phyloP scores from a whole-genome alignment of 1,140 invertebrate genomes.

The Leguminivora glycinivorella region DNA sequence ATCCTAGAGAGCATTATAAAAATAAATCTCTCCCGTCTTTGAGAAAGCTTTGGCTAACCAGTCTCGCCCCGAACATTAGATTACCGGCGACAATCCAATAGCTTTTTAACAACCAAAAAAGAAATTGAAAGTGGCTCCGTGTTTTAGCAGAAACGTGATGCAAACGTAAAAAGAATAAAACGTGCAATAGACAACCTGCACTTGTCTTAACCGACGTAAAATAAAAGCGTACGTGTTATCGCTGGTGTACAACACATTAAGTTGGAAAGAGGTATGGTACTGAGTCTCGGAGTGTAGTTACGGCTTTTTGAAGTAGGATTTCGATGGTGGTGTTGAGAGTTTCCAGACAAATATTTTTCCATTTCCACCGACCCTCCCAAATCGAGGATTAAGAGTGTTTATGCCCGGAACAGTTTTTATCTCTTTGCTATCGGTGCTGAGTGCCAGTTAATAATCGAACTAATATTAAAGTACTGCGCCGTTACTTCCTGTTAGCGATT shows the following conservation, averaged over 20 bases:
- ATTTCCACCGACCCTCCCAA: constrained; percentile 59
- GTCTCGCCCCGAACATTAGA: constrained; percentile 14
- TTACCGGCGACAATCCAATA: constrained; percentile 17
- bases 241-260: neutral
- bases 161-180: constrained; percentile 16
- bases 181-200: constrained; percentile 37
- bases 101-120: constrained; percentile 27
- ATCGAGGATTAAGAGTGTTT: constrained; percentile 59
- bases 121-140: constrained; percentile 25
- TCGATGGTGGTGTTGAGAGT: constrained; percentile 23
- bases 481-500: constrained; percentile 18
- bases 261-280: neutral
- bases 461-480: constrained; percentile 17
- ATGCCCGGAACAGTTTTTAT: constrained; percentile 43
- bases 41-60: neutral
- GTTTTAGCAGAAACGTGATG: constrained; percentile 26
- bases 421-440: constrained; percentile 43
- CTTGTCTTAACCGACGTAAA: constrained; percentile 38
- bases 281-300: neutral
- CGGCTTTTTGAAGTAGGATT: neutral
- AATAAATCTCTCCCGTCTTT: neutral
- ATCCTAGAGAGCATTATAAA: too few species aligned
- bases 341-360: constrained; percentile 69
- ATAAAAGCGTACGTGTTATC: constrained; percentile 42
- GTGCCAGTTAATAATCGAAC: constrained; percentile 21